Base-by-base conservation (phyloP, 2,888 invertebrate species). In the Ferdinandea cuprea region DNA sequence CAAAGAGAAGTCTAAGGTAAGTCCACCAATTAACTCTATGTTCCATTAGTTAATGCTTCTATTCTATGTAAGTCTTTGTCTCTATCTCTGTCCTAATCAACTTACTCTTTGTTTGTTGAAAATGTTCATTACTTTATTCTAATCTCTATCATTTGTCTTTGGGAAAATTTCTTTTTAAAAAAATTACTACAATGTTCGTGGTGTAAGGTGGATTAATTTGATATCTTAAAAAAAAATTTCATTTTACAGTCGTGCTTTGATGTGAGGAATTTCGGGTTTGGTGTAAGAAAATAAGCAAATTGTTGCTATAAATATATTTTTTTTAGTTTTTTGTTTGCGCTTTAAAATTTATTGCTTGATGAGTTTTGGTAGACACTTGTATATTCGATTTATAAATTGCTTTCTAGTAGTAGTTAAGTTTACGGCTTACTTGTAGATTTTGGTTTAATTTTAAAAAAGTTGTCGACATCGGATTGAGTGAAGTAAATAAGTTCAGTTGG, bases 1-100 rank as follows among this genome's bases (percentile, higher is more conserved):
- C 7, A 94, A 93, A 90, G 93, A 93, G 78, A 92, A 93, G 88
- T 92, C 93, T 58, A 94, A 94, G 93, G 94, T 94, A 90, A 91
- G 88, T 80, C 66, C 1, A 9, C 32, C 1, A 15, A 44, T 52
- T 71, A n/a, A n/a, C n/a, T 54, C 35, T 46, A 28, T 54, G n/a
- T 48, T 21, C n/a, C 7, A 59, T 66, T 32, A 54, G 15, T 61
- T 50, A 21, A 11, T 63, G 37, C 25, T 28, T 54, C 28, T 21
- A 48, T 3, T 9, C 6, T 52, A 50, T 37, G 3, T 25, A 5
- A 25, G 25, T 25, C 25, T 58, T 11, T 28, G 19, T 59, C 13
- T 54, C 15, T 9, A 54, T 21, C n/a, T 25, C 19, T 58, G 74
- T 76, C 58, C 58, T 25, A 37, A 7, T 37, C 25, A 25, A 48